phyloP scores from a whole-genome alignment of 2,888 invertebrate species.

The Lapara coniferarum region DNA sequence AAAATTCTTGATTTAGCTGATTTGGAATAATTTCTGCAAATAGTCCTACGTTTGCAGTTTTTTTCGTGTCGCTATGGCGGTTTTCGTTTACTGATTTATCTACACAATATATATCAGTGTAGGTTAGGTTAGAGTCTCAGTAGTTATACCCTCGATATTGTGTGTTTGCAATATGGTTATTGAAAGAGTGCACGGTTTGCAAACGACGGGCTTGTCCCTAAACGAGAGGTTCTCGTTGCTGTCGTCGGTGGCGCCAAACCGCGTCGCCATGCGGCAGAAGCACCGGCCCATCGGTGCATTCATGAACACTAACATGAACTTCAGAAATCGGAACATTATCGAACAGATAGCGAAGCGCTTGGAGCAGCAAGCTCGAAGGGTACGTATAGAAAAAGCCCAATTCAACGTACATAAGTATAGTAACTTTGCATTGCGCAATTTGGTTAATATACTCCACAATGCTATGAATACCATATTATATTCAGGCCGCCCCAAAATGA shows the following conservation, averaged over 20 bases:
- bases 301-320: conserved; percentile 42
- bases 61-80: background rate
- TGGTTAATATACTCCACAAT: too few species aligned
- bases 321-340: conserved; percentile 50
- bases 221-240: conserved; percentile 67
- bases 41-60: conserved; percentile 29
- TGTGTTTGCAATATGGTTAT: conserved; percentile 56
- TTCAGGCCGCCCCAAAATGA: too few species aligned
- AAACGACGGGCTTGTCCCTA: conserved; percentile 70
- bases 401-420: too few species aligned
- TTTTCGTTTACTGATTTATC: background rate
- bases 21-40: conserved; percentile 37
- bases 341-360: conserved; percentile 61
- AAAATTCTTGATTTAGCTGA: conserved; percentile 28
- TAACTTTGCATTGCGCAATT: too few species aligned
- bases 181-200: conserved; percentile 71
- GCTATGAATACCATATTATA: too few species aligned
- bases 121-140: conserved; percentile 21
- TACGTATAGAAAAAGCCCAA: conserved; percentile 36
- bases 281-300: conserved; percentile 43
- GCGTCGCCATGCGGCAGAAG: conserved; percentile 36
- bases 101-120: background rate
- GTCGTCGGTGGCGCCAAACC: conserved; percentile 42
- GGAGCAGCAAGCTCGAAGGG: conserved; percentile 58
- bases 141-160: conserved; percentile 10